Percentiles rank a stretch among this genome's conserved stretches.
These are phyloP conservation scores for Opisthocomus hoazin DNA, from an alignment of 2,113 vertebrate species.

Conservation along the genomic window DNA sequence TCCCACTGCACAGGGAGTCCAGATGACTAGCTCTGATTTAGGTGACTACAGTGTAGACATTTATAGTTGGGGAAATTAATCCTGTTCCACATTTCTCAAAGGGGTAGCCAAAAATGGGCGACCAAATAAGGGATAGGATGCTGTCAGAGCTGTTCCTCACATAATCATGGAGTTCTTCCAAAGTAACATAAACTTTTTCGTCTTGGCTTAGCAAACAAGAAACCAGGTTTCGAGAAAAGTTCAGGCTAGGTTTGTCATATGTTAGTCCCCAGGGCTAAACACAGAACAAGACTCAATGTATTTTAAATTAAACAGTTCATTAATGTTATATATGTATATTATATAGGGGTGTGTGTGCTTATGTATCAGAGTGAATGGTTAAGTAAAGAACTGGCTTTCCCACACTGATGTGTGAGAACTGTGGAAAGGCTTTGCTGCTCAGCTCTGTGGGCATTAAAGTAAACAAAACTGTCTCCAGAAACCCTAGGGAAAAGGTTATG, in stretches of 20 bases:
- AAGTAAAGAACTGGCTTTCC: background rate
- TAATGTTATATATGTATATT: background rate
- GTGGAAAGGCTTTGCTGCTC: background rate
- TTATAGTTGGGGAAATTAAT: background rate
- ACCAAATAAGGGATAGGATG: background rate
- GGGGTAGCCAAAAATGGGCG: background rate
- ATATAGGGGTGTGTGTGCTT: background rate
- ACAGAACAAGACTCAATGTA: background rate
- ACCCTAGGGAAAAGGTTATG: background rate
- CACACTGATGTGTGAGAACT: background rate
- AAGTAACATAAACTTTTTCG: background rate
- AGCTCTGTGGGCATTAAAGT: background rate
- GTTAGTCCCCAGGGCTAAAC: background rate
- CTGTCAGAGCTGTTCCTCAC: background rate
- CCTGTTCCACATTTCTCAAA: background rate
- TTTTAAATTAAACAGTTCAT: background rate
- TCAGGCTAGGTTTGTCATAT: background rate
- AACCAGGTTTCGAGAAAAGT: background rate
- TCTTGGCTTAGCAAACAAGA: background rate
- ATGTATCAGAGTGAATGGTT: background rate
- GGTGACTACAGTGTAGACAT: background rate
- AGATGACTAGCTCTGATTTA: slow-evolving; percentile 17
- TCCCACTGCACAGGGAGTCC: background rate
- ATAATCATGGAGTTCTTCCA: background rate
- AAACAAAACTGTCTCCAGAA: background rate